phyloP scores from a whole-genome alignment of 2,888 invertebrate species.

The Callyntrura sp. region DNA sequence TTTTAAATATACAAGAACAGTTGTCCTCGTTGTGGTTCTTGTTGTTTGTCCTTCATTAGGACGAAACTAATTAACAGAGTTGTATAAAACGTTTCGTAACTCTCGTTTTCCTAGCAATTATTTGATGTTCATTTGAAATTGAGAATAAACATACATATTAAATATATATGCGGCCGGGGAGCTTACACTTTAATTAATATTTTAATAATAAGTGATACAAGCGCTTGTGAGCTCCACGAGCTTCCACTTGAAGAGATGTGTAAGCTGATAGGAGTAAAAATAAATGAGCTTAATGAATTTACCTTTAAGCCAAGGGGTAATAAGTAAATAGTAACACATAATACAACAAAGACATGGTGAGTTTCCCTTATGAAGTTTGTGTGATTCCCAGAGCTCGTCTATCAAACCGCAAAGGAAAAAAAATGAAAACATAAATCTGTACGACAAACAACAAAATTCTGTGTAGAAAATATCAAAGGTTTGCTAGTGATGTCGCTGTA shows the following conservation, averaged over 20 bases:
- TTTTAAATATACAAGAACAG: not conserved
- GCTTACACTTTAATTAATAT: not conserved
- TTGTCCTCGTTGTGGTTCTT: not conserved
- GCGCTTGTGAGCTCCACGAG: too few relatives aligned
- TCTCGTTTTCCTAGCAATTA: not conserved
- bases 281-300: too few relatives aligned
- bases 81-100: not conserved
- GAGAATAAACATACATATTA: not conserved
- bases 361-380: too few relatives aligned
- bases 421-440: not conserved
- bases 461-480: not conserved
- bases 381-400: too few relatives aligned
- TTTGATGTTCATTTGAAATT: not conserved
- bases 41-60: not conserved
- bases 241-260: too few relatives aligned
- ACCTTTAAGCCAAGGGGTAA: too few relatives aligned
- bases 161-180: not conserved
- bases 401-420: conserved; percentile 34
- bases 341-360: too few relatives aligned
- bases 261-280: too few relatives aligned
- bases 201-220: too few relatives aligned
- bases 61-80: not conserved
- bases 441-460: not conserved
- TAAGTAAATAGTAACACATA: too few relatives aligned
- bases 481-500: not conserved